Evolutionary conservation across 2,113 vertebrate genomes (phyloP).

Genomic region (Ranitomeya imitator): DNA sequence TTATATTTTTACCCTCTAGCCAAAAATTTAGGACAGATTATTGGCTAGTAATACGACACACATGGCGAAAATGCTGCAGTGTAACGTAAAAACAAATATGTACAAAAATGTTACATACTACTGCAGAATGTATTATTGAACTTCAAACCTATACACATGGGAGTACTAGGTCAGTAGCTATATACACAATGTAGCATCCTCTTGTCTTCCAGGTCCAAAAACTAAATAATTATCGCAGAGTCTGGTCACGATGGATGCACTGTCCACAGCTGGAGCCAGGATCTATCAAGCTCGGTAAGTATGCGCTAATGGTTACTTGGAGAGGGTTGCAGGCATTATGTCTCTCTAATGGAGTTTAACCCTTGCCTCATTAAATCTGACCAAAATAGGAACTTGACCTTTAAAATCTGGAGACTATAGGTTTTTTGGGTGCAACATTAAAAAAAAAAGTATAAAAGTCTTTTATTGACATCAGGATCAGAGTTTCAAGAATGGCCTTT

Average conservation of each 20-base stretch:
- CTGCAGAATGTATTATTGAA: background rate
- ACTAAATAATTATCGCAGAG: background rate
- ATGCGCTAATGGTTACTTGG: background rate
- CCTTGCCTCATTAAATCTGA: no score
- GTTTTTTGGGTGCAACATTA: background rate
- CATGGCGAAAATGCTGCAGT: background rate
- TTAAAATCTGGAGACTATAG: background rate
- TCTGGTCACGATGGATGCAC: background rate
- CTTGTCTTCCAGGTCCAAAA: background rate
- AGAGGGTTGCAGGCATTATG: background rate
- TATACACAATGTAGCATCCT: background rate
- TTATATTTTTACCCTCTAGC: background rate
- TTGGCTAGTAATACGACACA: background rate
- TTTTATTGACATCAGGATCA: background rate
- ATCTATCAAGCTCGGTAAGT: background rate
- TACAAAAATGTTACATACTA: background rate
- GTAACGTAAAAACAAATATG: background rate
- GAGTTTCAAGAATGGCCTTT: slow-evolving; percentile 83
- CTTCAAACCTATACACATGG: background rate
- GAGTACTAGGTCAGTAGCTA: background rate
- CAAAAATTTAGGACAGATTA: background rate
- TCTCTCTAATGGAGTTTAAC: background rate
- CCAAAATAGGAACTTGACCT: background rate
- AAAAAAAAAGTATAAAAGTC: background rate
- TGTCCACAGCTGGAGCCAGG: background rate